Evolutionary conservation across 1,140 invertebrate species (phyloP).

Genomic region (Musca vetustissima): DNA sequence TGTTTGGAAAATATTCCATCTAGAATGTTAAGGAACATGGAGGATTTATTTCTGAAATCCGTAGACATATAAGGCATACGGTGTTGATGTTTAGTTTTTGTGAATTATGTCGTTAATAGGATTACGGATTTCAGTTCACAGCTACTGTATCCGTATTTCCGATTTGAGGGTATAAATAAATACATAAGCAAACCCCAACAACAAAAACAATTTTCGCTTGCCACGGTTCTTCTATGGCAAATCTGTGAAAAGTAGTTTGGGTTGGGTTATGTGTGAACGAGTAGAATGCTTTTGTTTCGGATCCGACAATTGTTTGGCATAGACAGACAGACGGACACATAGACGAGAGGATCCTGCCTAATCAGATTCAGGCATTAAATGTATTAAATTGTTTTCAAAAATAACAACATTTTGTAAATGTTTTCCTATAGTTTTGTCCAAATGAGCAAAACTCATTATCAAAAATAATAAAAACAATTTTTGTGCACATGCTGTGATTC

Average conservation of each 20-base stretch:
- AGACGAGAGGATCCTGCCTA: background rate
- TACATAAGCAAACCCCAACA: background rate
- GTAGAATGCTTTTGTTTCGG: background rate
- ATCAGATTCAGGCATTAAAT: constrained; percentile 15
- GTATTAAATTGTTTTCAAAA: constrained; percentile 13
- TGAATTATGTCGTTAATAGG: constrained; percentile 21
- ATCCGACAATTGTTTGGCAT: background rate
- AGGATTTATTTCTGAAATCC: background rate
- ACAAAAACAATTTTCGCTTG: background rate
- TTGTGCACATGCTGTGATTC: background rate
- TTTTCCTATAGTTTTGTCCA: too few relatives aligned
- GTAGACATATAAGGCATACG: background rate
- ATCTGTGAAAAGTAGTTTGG: background rate
- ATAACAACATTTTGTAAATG: background rate
- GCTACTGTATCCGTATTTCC: constrained; percentile 4
- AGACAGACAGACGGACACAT: too few relatives aligned
- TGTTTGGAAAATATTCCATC: background rate
- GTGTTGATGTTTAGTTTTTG: constrained; percentile 16
- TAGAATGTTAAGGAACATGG: background rate
- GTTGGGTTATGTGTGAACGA: too few relatives aligned
- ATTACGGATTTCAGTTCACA: background rate
- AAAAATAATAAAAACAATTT: constrained; percentile 5
- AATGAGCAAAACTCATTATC: constrained; percentile 10
- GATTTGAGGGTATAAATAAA: constrained; percentile 11
- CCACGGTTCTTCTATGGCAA: background rate